These are phyloP conservation scores for Pituophis catenifer DNA, from an alignment of 2,113 vertebrate species.

Conservation along the genomic window DNA sequence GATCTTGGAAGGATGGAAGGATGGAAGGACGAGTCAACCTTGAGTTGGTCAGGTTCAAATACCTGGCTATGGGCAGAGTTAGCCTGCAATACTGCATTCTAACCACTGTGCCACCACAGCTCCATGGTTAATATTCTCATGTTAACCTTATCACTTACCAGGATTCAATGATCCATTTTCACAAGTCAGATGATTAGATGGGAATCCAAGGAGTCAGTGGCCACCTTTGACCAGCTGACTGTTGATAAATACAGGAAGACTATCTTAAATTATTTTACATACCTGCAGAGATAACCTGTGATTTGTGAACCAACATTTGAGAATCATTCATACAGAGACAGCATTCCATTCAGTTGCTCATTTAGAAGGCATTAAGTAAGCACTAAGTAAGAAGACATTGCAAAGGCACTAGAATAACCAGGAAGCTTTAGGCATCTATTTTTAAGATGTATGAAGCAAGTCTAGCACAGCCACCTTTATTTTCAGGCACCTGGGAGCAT, in stretches of 20 bases:
- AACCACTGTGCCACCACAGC: no score
- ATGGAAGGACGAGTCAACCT: no score
- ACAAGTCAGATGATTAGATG: neutral
- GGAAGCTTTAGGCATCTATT: neutral
- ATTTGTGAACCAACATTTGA: neutral
- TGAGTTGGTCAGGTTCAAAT: no score
- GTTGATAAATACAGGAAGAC: neutral
- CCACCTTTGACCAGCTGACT: neutral
- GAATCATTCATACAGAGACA: neutral
- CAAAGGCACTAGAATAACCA: neutral
- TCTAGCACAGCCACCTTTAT: neutral
- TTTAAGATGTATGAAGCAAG: neutral
- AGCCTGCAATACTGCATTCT: no score
- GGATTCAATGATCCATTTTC: neutral
- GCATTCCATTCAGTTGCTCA: neutral
- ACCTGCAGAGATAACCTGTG: neutral
- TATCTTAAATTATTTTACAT: neutral
- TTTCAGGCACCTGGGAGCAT: neutral
- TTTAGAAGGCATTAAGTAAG: neutral
- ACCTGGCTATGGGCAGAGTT: no score
- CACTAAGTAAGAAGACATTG: neutral
- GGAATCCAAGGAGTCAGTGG: neutral
- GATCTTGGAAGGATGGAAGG: no score
- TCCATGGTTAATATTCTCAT: neutral
- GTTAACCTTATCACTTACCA: neutral